Conservation (phyloP, 2,888 invertebrate genomes). For the Ectemnius cavifrons region DNA sequence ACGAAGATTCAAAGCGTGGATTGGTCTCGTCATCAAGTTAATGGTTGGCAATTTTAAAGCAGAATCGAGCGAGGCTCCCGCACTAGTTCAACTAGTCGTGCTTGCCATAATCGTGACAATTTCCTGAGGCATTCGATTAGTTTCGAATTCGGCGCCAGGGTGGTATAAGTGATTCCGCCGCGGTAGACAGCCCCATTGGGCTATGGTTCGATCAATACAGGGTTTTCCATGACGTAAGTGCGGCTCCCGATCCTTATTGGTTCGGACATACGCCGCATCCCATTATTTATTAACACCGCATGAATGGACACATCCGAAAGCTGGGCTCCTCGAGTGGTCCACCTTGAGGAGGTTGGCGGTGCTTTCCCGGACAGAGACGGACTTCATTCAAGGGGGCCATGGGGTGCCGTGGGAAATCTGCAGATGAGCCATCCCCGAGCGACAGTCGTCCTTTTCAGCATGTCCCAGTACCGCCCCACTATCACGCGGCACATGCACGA, state of each 20-base stretch:
- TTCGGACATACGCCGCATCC: constrained; percentile 79
- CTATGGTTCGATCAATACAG: constrained; percentile 78
- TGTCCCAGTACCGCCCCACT: constrained; percentile 73
- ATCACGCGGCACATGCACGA: constrained; percentile 74
- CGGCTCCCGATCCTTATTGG: constrained; percentile 77
- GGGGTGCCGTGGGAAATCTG: constrained; percentile 14
- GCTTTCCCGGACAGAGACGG: not conserved
- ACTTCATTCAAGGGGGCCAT: not conserved
- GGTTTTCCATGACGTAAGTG: constrained; percentile 80
- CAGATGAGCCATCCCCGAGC: constrained; percentile 78
- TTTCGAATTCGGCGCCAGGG: constrained; percentile 52
- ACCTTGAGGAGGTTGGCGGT: not conserved
- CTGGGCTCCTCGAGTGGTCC: constrained; percentile 11
- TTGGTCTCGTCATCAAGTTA: no score
- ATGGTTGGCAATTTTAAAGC: not conserved
- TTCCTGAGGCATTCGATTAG: constrained; percentile 19
- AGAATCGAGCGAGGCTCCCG: no score
- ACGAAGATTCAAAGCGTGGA: no score
- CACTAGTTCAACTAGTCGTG: no score
- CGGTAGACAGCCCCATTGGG: constrained; percentile 62
- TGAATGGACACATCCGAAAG: constrained; percentile 74
- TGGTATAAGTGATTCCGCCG: constrained; percentile 36
- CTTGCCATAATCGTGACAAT: not conserved
- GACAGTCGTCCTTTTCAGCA: constrained; percentile 73
- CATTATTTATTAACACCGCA: constrained; percentile 80